A percentile compares a stretch with the other conserved stretches of the same genome.
phyloP scores from a whole-genome alignment of 2,888 invertebrate species.

The Metallyticus violacea region DNA sequence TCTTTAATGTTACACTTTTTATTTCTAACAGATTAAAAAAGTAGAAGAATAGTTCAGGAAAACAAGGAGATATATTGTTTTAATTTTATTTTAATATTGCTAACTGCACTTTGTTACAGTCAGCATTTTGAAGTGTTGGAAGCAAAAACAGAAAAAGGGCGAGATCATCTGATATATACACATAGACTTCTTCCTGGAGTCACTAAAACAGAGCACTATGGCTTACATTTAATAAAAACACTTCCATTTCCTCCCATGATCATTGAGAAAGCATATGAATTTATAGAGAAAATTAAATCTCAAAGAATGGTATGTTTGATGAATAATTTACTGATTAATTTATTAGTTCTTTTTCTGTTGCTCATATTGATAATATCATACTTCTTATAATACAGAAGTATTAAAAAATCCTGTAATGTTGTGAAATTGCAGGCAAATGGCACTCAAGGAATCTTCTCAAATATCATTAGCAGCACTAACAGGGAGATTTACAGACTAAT shows the following conservation, averaged over 20 bases:
- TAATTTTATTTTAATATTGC: not conserved
- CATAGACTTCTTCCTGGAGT: slow-evolving; percentile 61
- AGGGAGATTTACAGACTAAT: not conserved
- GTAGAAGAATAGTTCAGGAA: no score
- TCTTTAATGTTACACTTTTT: no score
- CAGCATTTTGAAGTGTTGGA: slow-evolving; percentile 48
- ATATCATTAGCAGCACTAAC: not conserved
- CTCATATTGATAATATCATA: not conserved
- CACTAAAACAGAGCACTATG: slow-evolving; percentile 61
- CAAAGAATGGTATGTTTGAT: slow-evolving; percentile 16
- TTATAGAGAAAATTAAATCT: slow-evolving; percentile 35
- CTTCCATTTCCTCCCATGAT: slow-evolving; percentile 59
- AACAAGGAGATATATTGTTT: not conserved
- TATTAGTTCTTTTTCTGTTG: not conserved
- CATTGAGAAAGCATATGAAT: slow-evolving; percentile 52
- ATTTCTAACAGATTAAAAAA: no score
- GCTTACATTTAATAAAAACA: slow-evolving; percentile 60
- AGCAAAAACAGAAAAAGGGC: slow-evolving; percentile 44
- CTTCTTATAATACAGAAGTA: no score
- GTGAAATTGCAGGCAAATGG: not conserved
- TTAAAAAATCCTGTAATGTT: not conserved
- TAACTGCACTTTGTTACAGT: slow-evolving; percentile 37
- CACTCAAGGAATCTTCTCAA: not conserved
- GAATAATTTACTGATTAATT: not conserved
- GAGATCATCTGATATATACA: slow-evolving; percentile 55